Evolutionary conservation across 2,113 vertebrate genomes (phyloP).

Genomic region (Elephas maximus): DNA sequence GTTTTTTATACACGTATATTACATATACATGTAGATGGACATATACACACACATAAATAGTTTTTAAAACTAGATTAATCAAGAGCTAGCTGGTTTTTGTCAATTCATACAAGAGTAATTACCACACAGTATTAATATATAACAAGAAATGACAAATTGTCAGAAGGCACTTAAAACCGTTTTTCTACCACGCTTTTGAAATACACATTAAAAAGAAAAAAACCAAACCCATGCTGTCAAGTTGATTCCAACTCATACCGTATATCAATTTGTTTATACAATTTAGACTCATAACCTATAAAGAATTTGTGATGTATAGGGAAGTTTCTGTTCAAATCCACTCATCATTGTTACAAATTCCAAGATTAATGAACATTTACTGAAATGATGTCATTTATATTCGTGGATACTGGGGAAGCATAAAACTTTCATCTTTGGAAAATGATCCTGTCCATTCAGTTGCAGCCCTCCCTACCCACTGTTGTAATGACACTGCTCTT

Average conservation of each 20-base stretch:
- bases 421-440: neutral
- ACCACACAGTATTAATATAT: neutral
- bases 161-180: neutral
- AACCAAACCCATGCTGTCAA: neutral
- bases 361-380: neutral
- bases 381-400: neutral
- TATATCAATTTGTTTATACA: neutral
- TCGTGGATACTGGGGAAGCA: neutral
- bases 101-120: neutral
- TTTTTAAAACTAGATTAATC: neutral
- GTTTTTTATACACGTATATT: too few relatives aligned
- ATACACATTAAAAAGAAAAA: neutral
- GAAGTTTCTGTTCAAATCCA: neutral
- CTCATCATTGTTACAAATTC: neutral
- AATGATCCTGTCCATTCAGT: neutral
- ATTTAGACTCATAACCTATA: neutral
- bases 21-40: too few relatives aligned
- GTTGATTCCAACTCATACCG: neutral
- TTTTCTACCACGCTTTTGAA: conserved; percentile 44
- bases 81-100: neutral
- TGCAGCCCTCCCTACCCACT: neutral
- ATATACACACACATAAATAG: neutral
- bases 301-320: conserved; percentile 7
- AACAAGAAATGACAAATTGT: neutral
- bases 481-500: neutral